Percentiles rank a stretch among this genome's conserved stretches.
phyloP scores from a whole-genome alignment of 2,888 invertebrate genomes.

The Cantharis rustica region DNA sequence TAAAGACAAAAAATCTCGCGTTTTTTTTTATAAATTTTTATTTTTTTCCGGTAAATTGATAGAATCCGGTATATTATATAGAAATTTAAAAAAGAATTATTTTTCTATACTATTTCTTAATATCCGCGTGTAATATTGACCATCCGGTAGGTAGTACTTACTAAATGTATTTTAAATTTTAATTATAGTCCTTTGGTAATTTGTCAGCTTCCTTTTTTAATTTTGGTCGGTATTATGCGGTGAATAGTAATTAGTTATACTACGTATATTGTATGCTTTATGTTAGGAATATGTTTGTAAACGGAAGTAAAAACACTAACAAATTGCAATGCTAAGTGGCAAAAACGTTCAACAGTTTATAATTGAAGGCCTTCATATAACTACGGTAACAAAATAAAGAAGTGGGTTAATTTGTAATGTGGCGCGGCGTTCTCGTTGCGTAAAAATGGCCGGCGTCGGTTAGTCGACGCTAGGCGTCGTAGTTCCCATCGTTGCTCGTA shows the following conservation, averaged over 20 bases:
- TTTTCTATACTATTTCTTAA: too few species aligned
- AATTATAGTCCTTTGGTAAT: neutral
- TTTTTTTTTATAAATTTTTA: too few species aligned
- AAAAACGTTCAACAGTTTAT: neutral
- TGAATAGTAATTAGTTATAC: slow-evolving; percentile 5
- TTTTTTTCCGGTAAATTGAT: too few species aligned
- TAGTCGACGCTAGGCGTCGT: slow-evolving; percentile 43
- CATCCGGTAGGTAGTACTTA: neutral
- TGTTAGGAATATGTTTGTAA: slow-evolving; percentile 2
- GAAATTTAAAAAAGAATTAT: too few species aligned
- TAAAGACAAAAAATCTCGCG: too few species aligned
- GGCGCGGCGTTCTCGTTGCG: neutral
- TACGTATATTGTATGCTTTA: neutral
- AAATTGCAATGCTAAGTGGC: neutral
- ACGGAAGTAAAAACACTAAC: slow-evolving; percentile 3
- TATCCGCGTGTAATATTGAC: too few species aligned
- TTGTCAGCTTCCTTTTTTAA: neutral
- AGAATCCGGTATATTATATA: too few species aligned
- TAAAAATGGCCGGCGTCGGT: slow-evolving; percentile 37
- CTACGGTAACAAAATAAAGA: neutral
- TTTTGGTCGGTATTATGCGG: neutral
- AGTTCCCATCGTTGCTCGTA: slow-evolving; percentile 20
- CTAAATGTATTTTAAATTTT: neutral
- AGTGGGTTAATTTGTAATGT: neutral
- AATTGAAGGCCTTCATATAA: neutral